Base-by-base conservation (phyloP, 2,113 vertebrate species). In the Mobula birostris region DNA sequence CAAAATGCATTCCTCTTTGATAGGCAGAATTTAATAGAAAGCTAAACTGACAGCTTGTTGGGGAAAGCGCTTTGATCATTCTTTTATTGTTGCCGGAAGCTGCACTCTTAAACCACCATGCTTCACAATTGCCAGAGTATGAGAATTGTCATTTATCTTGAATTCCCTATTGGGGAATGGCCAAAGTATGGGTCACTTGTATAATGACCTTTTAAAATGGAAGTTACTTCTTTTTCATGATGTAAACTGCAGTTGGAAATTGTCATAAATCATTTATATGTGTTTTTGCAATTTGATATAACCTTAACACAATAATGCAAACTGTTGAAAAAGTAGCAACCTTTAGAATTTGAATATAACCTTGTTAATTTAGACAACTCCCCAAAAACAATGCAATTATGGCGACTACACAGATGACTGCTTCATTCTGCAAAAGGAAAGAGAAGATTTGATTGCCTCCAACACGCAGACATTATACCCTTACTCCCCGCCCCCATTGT, bases 61-160 rank as follows among this genome's bases (percentile, higher is more conserved):
- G 15, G 70, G 63, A 92, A 70, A 92, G 36, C 24, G 40, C 68
- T 70, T 92, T 61, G 83, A 92, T 72, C n/a, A 19, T 36, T 68
- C 88, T 24, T 63, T 5, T n/a, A 40, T 17, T 68, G n/a, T 68
- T 32, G 17, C 66, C 63, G 70, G 66, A 72, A 92, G 17, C 32
- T 68, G 70, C 21, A 29, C 63, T 92, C 11, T 92, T 72, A 70
- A 70, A 63, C n/a, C 19, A 27, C 66, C 32, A 68, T 32, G 61
- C 87, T n/a, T 90, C 15, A 32, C n/a, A 63, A 70, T 70, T 92
- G 63, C 70, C 88, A 92, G 32, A 40, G n/a, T 24, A 72, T 19
- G 88, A 92, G 66, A 92, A 70, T 70, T 92, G 63, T 68, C 88
- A 92, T 92, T 70, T 92, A 70, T 92, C 61, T 92, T 92, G 88